phyloP scores from a whole-genome alignment of 2,113 vertebrate species.

The Chauna torquata region DNA sequence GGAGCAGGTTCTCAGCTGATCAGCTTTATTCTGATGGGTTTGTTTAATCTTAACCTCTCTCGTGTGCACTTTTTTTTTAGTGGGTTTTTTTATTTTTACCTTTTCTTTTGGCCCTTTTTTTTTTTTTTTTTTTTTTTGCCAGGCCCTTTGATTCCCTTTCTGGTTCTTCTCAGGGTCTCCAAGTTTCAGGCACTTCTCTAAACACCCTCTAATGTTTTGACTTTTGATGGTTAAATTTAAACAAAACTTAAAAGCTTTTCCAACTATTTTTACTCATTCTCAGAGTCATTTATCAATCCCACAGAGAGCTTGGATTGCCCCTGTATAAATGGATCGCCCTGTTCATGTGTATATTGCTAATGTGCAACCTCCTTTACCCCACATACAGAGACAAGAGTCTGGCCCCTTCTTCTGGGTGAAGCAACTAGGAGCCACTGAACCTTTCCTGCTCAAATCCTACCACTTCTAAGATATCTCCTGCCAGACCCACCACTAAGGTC shows the following conservation, averaged over 20 bases:
- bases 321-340: background rate
- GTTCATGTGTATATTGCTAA: background rate
- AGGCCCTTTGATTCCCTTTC: conserved; percentile 45
- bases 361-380: background rate
- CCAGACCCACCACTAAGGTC: background rate
- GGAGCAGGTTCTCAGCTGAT: conserved; percentile 5
- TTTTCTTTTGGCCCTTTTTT: no score
- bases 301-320: background rate
- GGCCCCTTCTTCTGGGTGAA: background rate
- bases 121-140: background rate
- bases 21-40: background rate
- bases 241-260: conserved; percentile 70
- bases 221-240: conserved; percentile 58
- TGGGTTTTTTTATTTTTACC: background rate
- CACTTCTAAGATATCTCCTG: background rate
- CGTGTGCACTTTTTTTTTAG: background rate
- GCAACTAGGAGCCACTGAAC: background rate
- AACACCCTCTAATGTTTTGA: conserved; percentile 65
- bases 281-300: conserved; percentile 28
- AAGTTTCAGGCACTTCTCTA: conserved; percentile 57
- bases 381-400: background rate
- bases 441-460: background rate
- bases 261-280: conserved; percentile 53
- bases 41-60: conserved; percentile 12
- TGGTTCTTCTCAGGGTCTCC: conserved; percentile 57